Evolutionary conservation across 53 echinoderm and acorn worm species (phyloP).

Genomic region (Temnopleurus reevesii): DNA sequence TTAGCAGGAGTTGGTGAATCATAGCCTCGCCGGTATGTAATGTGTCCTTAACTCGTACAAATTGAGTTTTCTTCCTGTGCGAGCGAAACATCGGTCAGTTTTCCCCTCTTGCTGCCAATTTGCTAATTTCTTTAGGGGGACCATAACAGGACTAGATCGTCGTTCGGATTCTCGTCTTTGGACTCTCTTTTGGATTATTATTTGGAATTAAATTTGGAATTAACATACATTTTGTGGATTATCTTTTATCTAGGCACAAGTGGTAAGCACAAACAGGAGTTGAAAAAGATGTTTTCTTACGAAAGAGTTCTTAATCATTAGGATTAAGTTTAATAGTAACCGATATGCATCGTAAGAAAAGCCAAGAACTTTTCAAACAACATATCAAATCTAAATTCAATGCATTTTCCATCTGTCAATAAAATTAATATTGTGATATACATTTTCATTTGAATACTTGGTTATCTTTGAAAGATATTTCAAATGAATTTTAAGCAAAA

Average conservation of each 20-base stretch:
- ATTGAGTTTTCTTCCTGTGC: constrained; percentile 42
- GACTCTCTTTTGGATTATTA: neutral
- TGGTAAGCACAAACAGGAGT: neutral
- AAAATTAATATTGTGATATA: too few relatives aligned
- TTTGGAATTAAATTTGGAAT: constrained; percentile 35
- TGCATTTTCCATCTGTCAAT: too few relatives aligned
- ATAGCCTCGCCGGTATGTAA: constrained; percentile 13
- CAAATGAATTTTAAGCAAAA: too few relatives aligned
- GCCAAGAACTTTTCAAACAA: too few relatives aligned
- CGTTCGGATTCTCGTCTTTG: neutral
- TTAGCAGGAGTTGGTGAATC: constrained; percentile 34
- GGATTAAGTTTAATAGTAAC: too few relatives aligned
- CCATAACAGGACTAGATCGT: neutral
- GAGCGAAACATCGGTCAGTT: neutral
- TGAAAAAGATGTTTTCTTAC: neutral
- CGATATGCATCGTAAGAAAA: too few relatives aligned
- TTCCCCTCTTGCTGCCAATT: neutral
- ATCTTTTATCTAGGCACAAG: neutral
- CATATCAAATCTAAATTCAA: too few relatives aligned
- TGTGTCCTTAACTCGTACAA: neutral
- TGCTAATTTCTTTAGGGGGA: constrained; percentile 22
- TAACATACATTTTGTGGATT: neutral
- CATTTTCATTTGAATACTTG: too few relatives aligned
- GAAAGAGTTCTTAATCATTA: neutral
- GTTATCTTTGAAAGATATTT: too few relatives aligned